Conservation (phyloP, 2,113 vertebrate species). For the Procavia capensis region DNA sequence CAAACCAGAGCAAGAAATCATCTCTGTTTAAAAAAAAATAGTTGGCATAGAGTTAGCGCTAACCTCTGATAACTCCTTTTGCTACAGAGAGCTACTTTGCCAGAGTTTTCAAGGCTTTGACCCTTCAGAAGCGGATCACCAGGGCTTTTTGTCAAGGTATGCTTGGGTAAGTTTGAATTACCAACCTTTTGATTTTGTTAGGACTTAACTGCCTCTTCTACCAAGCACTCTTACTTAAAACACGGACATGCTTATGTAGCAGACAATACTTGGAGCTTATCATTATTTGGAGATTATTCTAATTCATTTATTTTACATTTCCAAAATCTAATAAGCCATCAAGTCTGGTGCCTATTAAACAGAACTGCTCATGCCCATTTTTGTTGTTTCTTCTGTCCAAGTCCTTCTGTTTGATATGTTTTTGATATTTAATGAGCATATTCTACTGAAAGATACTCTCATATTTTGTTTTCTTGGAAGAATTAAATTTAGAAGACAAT, state of each 20-base stretch:
- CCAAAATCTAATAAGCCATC: slow-evolving; percentile 66
- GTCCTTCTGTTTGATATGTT: background rate
- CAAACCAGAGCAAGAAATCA: background rate
- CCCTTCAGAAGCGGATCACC: background rate
- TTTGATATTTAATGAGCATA: background rate
- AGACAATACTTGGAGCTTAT: background rate
- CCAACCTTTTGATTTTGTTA: background rate
- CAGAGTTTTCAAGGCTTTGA: background rate
- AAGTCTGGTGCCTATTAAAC: slow-evolving; percentile 46
- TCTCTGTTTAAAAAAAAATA: background rate
- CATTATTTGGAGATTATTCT: slow-evolving; percentile 55
- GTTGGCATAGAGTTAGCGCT: background rate
- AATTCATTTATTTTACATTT: slow-evolving; percentile 68
- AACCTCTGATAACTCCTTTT: background rate
- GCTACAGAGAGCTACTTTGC: background rate
- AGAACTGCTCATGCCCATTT: slow-evolving; percentile 41
- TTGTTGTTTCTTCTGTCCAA: background rate
- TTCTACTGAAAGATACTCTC: background rate
- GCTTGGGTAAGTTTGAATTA: background rate
- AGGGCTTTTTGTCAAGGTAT: background rate
- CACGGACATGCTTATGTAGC: slow-evolving; percentile 39
- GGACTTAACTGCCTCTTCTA: background rate
- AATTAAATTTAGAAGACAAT: slow-evolving; percentile 32
- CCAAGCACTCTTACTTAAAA: background rate
- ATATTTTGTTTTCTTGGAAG: slow-evolving; percentile 20